phyloP scores from a whole-genome alignment of 2,888 invertebrate species.

The Polia nebulosa region DNA sequence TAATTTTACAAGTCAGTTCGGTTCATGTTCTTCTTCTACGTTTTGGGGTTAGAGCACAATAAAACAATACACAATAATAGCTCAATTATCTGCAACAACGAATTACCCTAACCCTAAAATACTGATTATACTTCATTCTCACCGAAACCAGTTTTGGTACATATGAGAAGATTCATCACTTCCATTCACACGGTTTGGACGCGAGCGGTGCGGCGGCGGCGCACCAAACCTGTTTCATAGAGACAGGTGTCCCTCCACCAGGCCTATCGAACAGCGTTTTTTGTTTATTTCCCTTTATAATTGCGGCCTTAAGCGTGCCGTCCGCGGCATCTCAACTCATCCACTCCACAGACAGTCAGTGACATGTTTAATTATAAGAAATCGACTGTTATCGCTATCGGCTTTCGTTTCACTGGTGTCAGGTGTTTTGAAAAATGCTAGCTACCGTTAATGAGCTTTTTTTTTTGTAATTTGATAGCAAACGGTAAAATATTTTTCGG shows the following conservation, averaged over 20 bases:
- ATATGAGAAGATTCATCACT: constrained; percentile 83
- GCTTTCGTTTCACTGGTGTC: constrained; percentile 46
- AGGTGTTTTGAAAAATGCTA: constrained; percentile 38
- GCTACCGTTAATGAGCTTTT: constrained; percentile 52
- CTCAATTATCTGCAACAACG: constrained; percentile 52
- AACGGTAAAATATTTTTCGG: constrained; percentile 23
- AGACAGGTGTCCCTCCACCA: constrained; percentile 82
- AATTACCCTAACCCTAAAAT: constrained; percentile 66
- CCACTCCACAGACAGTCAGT: constrained; percentile 42
- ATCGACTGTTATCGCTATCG: constrained; percentile 64
- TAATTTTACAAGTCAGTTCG: not conserved
- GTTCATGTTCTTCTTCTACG: not conserved
- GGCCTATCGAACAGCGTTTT: constrained; percentile 70
- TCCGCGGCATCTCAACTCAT: constrained; percentile 52
- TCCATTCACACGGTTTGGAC: constrained; percentile 84
- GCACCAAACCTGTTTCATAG: constrained; percentile 83
- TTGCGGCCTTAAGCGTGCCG: constrained; percentile 74
- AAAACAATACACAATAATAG: constrained; percentile 36
- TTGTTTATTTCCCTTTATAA: constrained; percentile 73
- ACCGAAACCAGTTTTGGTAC: constrained; percentile 80
- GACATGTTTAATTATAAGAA: constrained; percentile 66
- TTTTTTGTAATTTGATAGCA: constrained; percentile 30
- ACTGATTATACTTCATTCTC: constrained; percentile 73
- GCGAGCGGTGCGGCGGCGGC: constrained; percentile 61
- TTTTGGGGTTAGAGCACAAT: constrained; percentile 5